phyloP scores from a whole-genome alignment of 1,140 invertebrate genomes.

The Temnothorax curvispinosus region DNA sequence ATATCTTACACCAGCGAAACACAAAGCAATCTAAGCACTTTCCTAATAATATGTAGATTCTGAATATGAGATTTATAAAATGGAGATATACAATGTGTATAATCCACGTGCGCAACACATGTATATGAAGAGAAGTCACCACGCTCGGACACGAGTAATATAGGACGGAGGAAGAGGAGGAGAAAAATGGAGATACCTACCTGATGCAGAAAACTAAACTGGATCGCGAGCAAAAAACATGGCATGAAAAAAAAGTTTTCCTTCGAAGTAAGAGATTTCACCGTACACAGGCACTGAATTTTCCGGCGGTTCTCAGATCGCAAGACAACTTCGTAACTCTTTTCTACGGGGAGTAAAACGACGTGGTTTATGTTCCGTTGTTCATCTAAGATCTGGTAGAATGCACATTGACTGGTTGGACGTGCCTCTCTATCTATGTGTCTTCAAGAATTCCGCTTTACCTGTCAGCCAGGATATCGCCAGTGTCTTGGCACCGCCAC shows the following conservation, averaged over 20 bases:
- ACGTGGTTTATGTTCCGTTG: conserved; percentile 53
- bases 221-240: neutral
- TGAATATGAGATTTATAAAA: neutral
- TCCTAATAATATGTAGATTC: neutral
- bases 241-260: conserved; percentile 14
- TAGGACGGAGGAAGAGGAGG: too few species aligned
- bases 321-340: conserved; percentile 30
- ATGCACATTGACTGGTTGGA: conserved; percentile 32
- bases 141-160: too few species aligned
- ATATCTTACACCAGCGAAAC: neutral
- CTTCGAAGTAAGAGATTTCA: conserved; percentile 33
- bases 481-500: conserved; percentile 12
- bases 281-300: conserved; percentile 18
- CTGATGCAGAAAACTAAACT: neutral
- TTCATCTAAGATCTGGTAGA: conserved; percentile 56
- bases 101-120: too few species aligned
- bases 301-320: neutral
- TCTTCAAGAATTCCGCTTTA: conserved; percentile 55
- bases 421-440: conserved; percentile 14
- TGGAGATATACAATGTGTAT: neutral
- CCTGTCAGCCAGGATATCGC: conserved; percentile 48
- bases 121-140: too few species aligned
- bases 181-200: too few species aligned
- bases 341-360: conserved; percentile 17
- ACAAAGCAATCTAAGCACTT: neutral